phyloP scores from a whole-genome alignment of 2,797 vertebrate species.

The Eulemur mongoz region DNA sequence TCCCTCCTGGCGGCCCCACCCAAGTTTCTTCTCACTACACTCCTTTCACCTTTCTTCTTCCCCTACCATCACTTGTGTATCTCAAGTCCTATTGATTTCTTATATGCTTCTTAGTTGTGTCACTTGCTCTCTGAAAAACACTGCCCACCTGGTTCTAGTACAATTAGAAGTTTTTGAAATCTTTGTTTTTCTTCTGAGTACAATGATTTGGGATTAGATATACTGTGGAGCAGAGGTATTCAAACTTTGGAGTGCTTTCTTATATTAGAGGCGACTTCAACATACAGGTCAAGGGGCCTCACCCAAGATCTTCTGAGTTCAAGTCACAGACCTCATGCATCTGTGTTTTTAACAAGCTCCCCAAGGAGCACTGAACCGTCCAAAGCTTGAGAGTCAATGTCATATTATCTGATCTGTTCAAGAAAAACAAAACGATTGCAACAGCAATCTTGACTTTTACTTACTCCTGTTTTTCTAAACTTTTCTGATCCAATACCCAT shows the following conservation, averaged over 20 bases:
- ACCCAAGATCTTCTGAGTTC: not conserved
- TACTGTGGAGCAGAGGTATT: not conserved
- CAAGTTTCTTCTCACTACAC: not conserved
- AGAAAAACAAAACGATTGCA: conserved; percentile 7
- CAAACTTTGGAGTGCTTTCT: not conserved
- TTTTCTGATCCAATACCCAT: not conserved
- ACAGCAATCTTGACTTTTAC: not conserved
- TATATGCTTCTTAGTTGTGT: not conserved
- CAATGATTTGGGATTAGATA: not conserved
- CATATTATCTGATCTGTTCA: not conserved
- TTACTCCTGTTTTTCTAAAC: not conserved
- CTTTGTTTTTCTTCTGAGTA: not conserved
- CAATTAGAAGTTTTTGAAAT: not conserved
- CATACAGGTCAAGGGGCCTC: not conserved
- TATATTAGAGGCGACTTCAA: not conserved
- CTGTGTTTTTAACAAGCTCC: not conserved
- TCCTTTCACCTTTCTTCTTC: not conserved
- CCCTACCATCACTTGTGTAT: not conserved
- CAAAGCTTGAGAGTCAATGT: not conserved
- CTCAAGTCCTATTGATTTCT: not conserved
- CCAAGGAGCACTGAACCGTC: not conserved
- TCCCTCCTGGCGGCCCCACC: not conserved
- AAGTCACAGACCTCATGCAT: not conserved
- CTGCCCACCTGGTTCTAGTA: not conserved
- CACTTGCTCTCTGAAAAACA: not conserved